Conservation (phyloP, 2,888 invertebrate genomes). For the Trichacis sp. region DNA sequence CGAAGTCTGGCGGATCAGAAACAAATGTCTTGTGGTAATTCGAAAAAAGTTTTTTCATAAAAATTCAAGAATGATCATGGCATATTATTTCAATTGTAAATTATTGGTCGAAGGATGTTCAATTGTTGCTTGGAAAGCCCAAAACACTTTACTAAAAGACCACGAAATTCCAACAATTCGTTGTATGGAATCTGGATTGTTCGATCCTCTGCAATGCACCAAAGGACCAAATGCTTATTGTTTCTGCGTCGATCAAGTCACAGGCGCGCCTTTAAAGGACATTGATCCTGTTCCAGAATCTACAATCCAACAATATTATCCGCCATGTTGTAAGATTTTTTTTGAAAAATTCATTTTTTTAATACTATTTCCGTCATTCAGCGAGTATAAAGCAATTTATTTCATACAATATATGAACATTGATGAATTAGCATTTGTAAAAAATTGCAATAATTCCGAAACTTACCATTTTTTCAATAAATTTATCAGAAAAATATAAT, state of each 20-base stretch:
- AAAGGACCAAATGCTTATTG: constrained; percentile 69
- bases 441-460: no score
- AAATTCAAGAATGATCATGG: no score
- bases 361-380: no score
- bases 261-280: constrained; percentile 70
- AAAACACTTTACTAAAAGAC: constrained; percentile 61
- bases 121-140: constrained; percentile 71
- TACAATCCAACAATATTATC: constrained; percentile 55
- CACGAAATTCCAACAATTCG: constrained; percentile 70
- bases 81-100: constrained; percentile 20
- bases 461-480: no score
- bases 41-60: no score
- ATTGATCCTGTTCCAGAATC: constrained; percentile 56
- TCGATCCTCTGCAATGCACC: constrained; percentile 77
- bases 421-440: no score
- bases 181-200: constrained; percentile 77
- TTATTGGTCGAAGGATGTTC: constrained; percentile 72
- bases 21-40: constrained; percentile 74
- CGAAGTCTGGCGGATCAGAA: constrained; percentile 63
- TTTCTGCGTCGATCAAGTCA: constrained; percentile 73
- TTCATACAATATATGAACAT: no score
- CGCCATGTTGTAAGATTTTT: constrained; percentile 68
- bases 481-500: no score
- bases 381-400: no score
- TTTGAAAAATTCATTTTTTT: no score